Conservation (phyloP, 2,888 invertebrate species). For the Alviniconcha strummeri region DNA sequence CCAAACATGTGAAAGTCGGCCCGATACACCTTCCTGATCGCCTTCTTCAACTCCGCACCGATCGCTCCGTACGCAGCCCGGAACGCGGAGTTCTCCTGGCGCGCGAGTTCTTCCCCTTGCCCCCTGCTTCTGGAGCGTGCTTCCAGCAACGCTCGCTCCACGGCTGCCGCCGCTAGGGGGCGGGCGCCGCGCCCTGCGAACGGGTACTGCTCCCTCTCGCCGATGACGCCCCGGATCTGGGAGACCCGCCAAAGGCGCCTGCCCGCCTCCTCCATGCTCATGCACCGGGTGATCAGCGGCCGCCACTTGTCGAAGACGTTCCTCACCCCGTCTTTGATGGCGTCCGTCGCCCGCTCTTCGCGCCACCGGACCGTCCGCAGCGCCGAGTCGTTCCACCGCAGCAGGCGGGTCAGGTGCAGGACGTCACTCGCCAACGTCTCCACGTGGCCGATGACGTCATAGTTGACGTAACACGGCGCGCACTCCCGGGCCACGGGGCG, state of each 20-base stretch:
- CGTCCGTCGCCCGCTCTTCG: slow-evolving; percentile 15
- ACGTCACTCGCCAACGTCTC: slow-evolving; percentile 5
- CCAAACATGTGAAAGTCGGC: slow-evolving; percentile 29
- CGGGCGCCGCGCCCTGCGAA: no score
- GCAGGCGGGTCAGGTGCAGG: slow-evolving; percentile 8
- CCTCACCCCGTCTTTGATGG: slow-evolving; percentile 18
- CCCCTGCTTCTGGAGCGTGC: slow-evolving; percentile 6
- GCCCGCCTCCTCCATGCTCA: slow-evolving; percentile 9
- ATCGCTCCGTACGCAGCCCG: neutral
- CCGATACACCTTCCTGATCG: neutral
- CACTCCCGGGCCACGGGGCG: slow-evolving; percentile 20
- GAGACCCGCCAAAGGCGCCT: slow-evolving; percentile 19
- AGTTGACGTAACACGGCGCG: slow-evolving; percentile 32
- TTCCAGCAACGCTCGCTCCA: neutral
- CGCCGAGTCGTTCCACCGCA: neutral
- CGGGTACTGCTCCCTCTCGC: neutral
- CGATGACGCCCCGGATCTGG: slow-evolving; percentile 26
- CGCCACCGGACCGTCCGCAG: neutral
- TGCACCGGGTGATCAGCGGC: neutral
- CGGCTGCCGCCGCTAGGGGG: neutral
- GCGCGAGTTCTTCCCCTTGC: neutral
- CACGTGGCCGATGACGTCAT: slow-evolving; percentile 32
- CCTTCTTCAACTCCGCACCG: neutral
- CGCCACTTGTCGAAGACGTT: slow-evolving; percentile 5
- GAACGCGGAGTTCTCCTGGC: neutral